Evolutionary conservation across 1,140 invertebrate species (phyloP).

Genomic region (Ladona fulva): DNA sequence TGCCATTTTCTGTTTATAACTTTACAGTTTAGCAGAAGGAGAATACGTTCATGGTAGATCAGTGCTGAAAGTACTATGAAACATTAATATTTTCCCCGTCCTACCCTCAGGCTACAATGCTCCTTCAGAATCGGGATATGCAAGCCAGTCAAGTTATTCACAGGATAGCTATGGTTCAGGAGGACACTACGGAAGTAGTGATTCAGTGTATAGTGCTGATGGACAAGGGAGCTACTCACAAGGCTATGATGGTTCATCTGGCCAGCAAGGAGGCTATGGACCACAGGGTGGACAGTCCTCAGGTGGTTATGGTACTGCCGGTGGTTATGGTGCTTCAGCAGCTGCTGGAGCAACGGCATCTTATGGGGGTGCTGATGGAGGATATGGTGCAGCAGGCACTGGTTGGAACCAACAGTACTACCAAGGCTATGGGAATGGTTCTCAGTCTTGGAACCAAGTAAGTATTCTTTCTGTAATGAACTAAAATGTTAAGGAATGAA

Average conservation of each 20-base stretch:
- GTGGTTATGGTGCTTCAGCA: background rate
- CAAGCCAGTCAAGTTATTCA: background rate
- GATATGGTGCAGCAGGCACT: background rate
- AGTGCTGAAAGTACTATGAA: too few species aligned
- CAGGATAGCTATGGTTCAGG: slow-evolving; percentile 2
- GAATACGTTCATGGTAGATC: too few species aligned
- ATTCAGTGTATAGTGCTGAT: slow-evolving; percentile 9
- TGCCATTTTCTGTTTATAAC: too few species aligned
- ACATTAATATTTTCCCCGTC: too few species aligned
- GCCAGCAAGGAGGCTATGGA: background rate
- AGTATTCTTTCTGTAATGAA: background rate
- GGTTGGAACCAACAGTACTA: slow-evolving; percentile 4
- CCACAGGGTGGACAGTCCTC: background rate
- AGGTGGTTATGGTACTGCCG: background rate
- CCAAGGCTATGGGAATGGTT: background rate
- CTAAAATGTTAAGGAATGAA: too few species aligned
- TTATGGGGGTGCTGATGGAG: background rate
- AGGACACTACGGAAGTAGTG: background rate
- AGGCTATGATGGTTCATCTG: background rate
- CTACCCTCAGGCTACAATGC: background rate
- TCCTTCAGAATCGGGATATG: background rate
- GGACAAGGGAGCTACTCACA: background rate
- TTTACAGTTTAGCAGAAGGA: too few species aligned
- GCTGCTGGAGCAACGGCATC: background rate
- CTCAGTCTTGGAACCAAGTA: background rate